phyloP scores from a whole-genome alignment of 2,113 vertebrate genomes.

The Canis aureus region DNA sequence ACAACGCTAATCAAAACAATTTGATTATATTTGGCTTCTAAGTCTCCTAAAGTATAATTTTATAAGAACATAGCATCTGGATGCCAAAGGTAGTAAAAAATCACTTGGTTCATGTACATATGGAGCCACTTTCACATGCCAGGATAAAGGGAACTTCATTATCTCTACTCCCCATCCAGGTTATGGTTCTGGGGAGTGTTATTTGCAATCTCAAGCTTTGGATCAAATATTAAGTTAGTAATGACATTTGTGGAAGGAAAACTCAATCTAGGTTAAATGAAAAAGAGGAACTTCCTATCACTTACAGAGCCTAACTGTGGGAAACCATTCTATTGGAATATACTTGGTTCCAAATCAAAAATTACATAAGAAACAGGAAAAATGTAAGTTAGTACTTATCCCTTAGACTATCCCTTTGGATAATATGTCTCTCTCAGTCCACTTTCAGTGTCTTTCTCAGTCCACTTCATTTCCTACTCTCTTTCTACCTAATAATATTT shows the following conservation, averaged over 20 bases:
- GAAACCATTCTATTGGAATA: neutral
- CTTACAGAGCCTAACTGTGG: neutral
- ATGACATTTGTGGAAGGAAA: conserved; percentile 2
- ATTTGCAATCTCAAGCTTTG: neutral
- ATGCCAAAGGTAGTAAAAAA: neutral
- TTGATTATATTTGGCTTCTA: neutral
- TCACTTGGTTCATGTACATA: neutral
- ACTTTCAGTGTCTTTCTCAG: neutral
- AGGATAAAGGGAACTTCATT: neutral
- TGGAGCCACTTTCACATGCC: neutral
- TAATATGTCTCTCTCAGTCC: neutral
- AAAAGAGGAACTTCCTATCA: neutral
- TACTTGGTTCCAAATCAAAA: neutral
- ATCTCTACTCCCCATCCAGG: neutral
- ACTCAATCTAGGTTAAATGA: neutral
- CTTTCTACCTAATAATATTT: neutral
- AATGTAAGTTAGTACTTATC: neutral
- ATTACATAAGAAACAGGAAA: neutral
- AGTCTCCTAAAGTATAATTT: neutral
- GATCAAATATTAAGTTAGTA: neutral
- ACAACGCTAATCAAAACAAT: neutral
- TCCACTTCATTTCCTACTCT: neutral
- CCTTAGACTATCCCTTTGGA: neutral
- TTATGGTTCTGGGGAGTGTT: accelerated
- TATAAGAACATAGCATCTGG: neutral